These are phyloP conservation scores for Ophion costatus DNA, from an alignment of 2,888 invertebrate genomes.

Conservation along the genomic window DNA sequence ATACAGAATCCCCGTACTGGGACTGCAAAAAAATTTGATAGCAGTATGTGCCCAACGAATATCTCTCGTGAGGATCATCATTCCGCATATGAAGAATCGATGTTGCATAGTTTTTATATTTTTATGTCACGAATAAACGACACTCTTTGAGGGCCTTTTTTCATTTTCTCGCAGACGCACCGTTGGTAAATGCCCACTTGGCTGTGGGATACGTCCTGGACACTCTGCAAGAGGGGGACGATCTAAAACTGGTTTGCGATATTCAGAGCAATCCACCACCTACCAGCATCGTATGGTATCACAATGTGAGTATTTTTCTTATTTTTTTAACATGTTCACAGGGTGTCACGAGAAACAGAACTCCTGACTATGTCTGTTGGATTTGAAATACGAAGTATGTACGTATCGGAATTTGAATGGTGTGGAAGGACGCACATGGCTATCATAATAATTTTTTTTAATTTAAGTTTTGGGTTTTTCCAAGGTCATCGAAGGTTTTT, in stretches of 20 bases:
- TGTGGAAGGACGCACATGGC: too few relatives aligned
- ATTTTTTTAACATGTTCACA: conserved; percentile 16
- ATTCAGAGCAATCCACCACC: conserved; percentile 91
- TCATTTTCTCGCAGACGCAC: conserved; percentile 88
- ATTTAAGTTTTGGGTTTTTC: too few relatives aligned
- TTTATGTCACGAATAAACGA: too few relatives aligned
- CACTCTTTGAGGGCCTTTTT: conserved; percentile 1
- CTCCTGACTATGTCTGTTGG: too few relatives aligned
- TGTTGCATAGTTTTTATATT: too few relatives aligned
- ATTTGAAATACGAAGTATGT: too few relatives aligned
- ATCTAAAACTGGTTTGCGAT: conserved; percentile 91
- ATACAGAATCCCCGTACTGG: neutral
- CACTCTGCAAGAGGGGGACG: conserved; percentile 90
- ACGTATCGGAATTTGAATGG: too few relatives aligned
- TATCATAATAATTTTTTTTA: too few relatives aligned
- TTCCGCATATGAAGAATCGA: neutral
- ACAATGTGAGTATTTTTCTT: conserved; percentile 87
- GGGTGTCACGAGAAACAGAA: too few relatives aligned
- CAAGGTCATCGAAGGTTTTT: too few relatives aligned
- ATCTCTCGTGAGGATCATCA: neutral
- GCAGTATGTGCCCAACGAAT: neutral
- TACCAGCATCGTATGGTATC: conserved; percentile 91
- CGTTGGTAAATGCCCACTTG: conserved; percentile 89
- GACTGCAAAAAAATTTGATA: neutral
- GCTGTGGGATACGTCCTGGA: conserved; percentile 87